Base-by-base conservation (phyloP, 92 coral and sea anemone genomes). In the Phenganax marumi region DNA sequence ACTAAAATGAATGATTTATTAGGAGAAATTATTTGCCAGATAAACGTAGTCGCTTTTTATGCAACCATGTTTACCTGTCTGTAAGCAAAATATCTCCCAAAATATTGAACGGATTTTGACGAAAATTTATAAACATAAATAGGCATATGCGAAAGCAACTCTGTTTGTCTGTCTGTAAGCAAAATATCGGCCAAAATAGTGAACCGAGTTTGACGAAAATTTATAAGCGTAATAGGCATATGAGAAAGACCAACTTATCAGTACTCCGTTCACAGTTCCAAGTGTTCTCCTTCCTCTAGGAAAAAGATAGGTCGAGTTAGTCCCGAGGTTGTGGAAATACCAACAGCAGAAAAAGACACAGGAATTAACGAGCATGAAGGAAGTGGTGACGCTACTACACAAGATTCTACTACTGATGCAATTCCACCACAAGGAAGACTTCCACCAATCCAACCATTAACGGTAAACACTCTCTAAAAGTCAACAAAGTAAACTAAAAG, bases 221-320 rank as follows among this genome's bases (percentile, higher is more conserved):
- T 33, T 33, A 33, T 33, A 33, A 33, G 43, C 43, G 43, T 5
- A 5, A 33, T 33, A 33, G 43, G 5, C 43, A 33, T 33, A 33
- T 5, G 43, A 2, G 43, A 33, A 33, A 33, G 43, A 33, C 43
- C 43, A 33, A 33, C 43, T 33, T 2, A 33, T 33, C 5, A 33
- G 5, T 33, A 33, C 5, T 33, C 43, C 43, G 43, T 33, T 33
- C 5, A 33, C 43, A 33, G 43, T 33, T 58, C 21, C 21, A 58
- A 58, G 3, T 58, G 16, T 66, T 66, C 8, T 10, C 17, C 26
- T 12, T 8, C 70, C 23, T 86, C 46, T 56, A 94, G 98, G 75
- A 91, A 91, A 55, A 94, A 94, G 83, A 86, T 88, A 71, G 89
- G 94, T 14, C 98, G 93, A 85, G 93, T 94, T 26, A 90, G 97